Evolutionary conservation across 2,888 invertebrate genomes (phyloP).

Genomic region (Lasioglossum pauxillum): DNA sequence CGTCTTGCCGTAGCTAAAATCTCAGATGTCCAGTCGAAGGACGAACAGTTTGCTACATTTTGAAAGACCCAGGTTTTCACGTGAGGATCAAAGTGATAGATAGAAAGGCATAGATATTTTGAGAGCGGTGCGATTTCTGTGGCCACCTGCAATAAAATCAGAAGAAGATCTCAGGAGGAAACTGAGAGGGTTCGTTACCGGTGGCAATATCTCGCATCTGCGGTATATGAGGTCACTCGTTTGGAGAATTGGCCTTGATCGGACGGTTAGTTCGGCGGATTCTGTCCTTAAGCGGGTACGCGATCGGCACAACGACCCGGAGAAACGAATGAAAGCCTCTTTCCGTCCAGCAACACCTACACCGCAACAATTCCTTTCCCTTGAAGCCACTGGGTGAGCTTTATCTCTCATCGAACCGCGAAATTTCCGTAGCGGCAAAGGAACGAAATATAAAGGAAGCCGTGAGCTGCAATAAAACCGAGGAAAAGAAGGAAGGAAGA

Average conservation of each 20-base stretch:
- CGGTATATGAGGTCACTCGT: neutral
- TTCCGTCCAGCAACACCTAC: neutral
- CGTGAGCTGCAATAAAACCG: slow-evolving; percentile 42
- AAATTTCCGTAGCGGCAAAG: slow-evolving; percentile 44
- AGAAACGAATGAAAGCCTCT: neutral
- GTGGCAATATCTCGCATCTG: neutral
- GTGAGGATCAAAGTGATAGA: neutral
- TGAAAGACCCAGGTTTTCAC: too few relatives aligned
- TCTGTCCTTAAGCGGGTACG: neutral
- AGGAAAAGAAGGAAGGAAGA: slow-evolving; percentile 9
- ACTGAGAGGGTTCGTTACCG: neutral
- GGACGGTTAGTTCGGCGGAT: neutral
- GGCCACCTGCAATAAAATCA: neutral
- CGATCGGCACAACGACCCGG: neutral
- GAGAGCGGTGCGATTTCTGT: neutral
- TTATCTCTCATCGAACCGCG: slow-evolving; percentile 23
- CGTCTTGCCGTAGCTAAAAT: too few relatives aligned
- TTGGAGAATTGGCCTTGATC: neutral
- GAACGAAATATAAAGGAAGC: slow-evolving; percentile 40
- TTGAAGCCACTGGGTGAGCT: slow-evolving; percentile 12
- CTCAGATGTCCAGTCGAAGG: too few relatives aligned
- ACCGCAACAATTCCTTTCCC: neutral
- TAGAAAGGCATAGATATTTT: neutral
- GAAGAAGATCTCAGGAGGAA: neutral
- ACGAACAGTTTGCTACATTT: too few relatives aligned